Conservation (phyloP, 2,113 vertebrate species). For the Acanthisitta chloris region DNA sequence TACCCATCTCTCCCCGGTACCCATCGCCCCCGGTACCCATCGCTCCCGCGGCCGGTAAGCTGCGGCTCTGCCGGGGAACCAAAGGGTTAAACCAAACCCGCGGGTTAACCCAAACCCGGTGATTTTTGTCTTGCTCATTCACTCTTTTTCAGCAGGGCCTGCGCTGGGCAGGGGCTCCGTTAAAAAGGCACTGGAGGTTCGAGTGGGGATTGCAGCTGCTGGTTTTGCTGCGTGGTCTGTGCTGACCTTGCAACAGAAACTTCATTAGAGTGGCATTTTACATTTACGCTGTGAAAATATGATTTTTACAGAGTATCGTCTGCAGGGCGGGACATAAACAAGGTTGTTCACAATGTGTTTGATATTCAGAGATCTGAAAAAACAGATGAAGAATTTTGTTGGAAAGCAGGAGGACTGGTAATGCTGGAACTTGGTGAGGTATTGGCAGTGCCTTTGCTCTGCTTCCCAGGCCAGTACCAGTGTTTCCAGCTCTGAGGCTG, state of each 20-base stretch:
- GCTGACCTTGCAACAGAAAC: fast-evolving
- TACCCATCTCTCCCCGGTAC: not conserved
- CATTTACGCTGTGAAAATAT: fast-evolving
- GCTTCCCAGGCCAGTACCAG: not conserved
- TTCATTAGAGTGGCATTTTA: fast-evolving
- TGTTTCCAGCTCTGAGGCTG: not conserved
- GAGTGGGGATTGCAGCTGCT: fast-evolving
- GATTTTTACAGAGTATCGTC: fast-evolving
- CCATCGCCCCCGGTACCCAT: not conserved
- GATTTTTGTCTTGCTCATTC: fast-evolving
- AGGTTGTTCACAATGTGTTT: fast-evolving
- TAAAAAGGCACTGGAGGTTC: fast-evolving
- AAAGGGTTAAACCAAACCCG: not conserved
- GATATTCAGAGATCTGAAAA: not conserved
- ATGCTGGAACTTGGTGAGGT: not conserved
- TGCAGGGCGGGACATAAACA: fast-evolving
- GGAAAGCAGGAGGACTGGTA: not conserved
- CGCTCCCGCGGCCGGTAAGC: not conserved
- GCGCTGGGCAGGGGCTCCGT: fast-evolving
- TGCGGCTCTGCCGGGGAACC: not conserved
- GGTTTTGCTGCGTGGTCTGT: too few relatives aligned
- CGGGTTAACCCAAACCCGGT: not conserved
- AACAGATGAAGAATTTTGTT: fast-evolving
- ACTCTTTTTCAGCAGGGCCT: not conserved
- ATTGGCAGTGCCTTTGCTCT: not conserved